Conservation (phyloP, 2,888 invertebrate species). For the Cheilosia vernalis region DNA sequence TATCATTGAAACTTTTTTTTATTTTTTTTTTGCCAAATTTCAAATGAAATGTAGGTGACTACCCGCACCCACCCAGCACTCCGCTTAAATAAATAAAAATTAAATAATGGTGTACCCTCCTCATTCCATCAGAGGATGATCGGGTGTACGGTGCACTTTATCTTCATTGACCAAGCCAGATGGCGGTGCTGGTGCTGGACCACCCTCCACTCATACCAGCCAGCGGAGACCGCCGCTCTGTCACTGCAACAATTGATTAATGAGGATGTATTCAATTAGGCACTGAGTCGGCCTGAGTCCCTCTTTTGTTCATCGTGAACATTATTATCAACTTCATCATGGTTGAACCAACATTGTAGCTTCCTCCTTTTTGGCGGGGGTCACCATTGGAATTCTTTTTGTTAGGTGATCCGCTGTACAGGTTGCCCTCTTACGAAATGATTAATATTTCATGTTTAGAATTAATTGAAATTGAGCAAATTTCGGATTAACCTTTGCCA, state of each 20-base stretch:
- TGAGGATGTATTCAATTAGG: constrained; percentile 72
- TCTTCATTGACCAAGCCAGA: neutral
- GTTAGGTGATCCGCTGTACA: constrained; percentile 14
- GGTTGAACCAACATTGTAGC: constrained; percentile 5
- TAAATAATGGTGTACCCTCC: too few species aligned
- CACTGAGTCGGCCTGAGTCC: constrained; percentile 11
- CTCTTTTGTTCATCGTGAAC: constrained; percentile 23
- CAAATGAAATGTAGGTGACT: neutral
- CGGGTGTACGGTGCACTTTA: neutral
- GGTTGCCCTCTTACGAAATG: constrained; percentile 1
- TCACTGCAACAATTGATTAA: constrained; percentile 67
- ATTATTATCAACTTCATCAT: constrained; percentile 46
- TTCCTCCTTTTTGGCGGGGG: constrained; percentile 7
- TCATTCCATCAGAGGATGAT: neutral
- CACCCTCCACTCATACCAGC: neutral
- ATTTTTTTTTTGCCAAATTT: neutral
- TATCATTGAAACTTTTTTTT: neutral
- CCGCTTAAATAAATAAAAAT: neutral
- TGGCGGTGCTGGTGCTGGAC: neutral
- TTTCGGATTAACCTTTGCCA: constrained; percentile 6
- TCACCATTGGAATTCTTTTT: constrained; percentile 8
- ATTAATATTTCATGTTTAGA: neutral
- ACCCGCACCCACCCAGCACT: neutral
- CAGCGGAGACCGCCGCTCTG: constrained; percentile 8
- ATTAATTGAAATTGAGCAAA: constrained; percentile 32